Percentiles rank a stretch among this genome's conserved stretches.
phyloP scores from a whole-genome alignment of 2,113 vertebrate species.

The Amphiprion percula region DNA sequence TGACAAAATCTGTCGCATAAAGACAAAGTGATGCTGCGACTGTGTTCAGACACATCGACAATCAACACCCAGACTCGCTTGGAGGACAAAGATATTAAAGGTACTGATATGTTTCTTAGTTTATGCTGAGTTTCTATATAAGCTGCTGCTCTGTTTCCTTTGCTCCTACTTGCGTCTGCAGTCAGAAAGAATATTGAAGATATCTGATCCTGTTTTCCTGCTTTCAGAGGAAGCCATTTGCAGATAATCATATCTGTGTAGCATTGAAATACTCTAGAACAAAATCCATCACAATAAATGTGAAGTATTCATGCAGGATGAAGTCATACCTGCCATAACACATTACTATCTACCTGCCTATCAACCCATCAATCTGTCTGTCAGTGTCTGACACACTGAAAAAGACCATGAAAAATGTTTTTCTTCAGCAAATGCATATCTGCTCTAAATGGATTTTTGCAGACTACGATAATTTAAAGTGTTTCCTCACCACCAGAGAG shows the following conservation, averaged over 20 bases:
- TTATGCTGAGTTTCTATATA: not conserved
- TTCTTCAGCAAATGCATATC: not conserved
- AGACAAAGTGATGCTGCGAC: not conserved
- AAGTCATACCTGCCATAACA: too few species aligned
- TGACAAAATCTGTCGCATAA: not conserved
- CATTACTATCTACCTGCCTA: too few species aligned
- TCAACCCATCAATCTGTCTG: not conserved
- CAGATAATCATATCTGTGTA: slow-evolving; percentile 6
- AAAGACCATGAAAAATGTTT: not conserved
- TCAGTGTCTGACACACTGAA: not conserved
- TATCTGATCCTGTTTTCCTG: not conserved
- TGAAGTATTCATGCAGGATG: too few species aligned
- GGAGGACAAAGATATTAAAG: not conserved
- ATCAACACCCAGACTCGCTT: slow-evolving; percentile 7
- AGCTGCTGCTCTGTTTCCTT: not conserved
- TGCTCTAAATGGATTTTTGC: not conserved
- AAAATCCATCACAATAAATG: slow-evolving; percentile 4
- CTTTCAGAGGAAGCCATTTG: not conserved
- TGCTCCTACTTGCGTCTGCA: not conserved
- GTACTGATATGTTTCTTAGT: not conserved
- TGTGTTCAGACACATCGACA: slow-evolving; percentile 14
- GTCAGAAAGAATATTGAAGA: not conserved
- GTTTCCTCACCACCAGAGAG: not conserved
- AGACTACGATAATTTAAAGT: not conserved
- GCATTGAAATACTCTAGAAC: not conserved